Percentiles rank a stretch among this genome's conserved stretches.
Evolutionary conservation across 2,797 vertebrate species (phyloP).

Genomic region (Bovichtus variegatus): DNA sequence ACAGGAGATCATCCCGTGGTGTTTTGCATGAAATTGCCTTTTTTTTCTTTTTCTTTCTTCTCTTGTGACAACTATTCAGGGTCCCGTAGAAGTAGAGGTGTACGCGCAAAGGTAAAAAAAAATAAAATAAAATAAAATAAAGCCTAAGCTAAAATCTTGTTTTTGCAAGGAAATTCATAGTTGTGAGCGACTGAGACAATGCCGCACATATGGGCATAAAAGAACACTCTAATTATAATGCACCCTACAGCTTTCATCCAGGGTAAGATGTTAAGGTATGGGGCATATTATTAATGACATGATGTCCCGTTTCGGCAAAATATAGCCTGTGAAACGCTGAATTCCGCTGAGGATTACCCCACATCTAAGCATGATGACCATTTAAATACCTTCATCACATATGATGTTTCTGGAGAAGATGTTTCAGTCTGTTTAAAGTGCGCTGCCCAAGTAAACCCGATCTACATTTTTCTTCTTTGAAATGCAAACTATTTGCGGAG

Average conservation of each 20-base stretch:
- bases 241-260: slow-evolving; percentile 35
- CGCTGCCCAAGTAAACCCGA: slow-evolving; percentile 22
- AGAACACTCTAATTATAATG: slow-evolving; percentile 16
- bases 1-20: slow-evolving; percentile 15
- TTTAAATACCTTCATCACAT: background rate
- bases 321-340: background rate
- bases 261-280: slow-evolving; percentile 45
- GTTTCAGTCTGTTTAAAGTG: slow-evolving; percentile 34
- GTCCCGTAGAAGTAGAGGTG: slow-evolving; percentile 75
- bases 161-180: background rate
- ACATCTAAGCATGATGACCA: background rate
- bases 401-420: slow-evolving; percentile 13
- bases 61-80: slow-evolving; percentile 61
- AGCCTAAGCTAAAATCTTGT: background rate
- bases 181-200: slow-evolving; percentile 19
- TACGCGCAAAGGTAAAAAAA: slow-evolving; percentile 48
- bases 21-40: slow-evolving; percentile 41
- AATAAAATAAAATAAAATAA: no score
- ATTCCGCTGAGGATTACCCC: slow-evolving; percentile 9
- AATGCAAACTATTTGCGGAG: slow-evolving; percentile 51
- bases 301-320: slow-evolving; percentile 31
- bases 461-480: background rate
- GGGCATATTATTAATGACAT: slow-evolving; percentile 41
- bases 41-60: slow-evolving; percentile 2
- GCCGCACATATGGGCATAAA: slow-evolving; percentile 14